A percentile compares a stretch with the other conserved stretches of the same genome.
These are phyloP conservation scores for Scolopax bukidnonensis DNA, from an alignment of 2,797 vertebrate genomes.

Conservation along the genomic window DNA sequence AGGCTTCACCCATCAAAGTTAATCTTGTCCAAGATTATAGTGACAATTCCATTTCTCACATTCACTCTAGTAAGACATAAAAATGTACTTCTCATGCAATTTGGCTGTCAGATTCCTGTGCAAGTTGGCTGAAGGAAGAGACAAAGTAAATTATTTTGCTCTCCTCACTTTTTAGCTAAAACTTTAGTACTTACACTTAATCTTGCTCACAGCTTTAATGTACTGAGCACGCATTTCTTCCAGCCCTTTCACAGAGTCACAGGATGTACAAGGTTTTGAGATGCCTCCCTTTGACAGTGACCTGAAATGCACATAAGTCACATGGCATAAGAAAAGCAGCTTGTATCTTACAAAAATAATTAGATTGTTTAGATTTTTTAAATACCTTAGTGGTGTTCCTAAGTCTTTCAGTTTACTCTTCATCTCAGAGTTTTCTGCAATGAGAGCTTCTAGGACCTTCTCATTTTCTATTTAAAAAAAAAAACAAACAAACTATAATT, in stretches of 20 bases:
- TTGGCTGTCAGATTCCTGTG: neutral
- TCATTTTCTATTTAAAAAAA: constrained; percentile 81
- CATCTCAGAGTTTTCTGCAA: constrained; percentile 78
- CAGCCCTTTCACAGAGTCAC: constrained; percentile 79
- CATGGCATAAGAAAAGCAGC: neutral
- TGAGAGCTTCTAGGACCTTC: constrained; percentile 68
- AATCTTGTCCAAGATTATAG: neutral
- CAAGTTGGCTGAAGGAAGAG: neutral
- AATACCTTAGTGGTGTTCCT: constrained; percentile 74
- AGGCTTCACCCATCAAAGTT: neutral
- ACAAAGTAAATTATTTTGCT: neutral
- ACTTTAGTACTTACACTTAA: constrained; percentile 84
- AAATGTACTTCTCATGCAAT: neutral
- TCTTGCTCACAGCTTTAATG: constrained; percentile 89
- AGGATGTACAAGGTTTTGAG: constrained; percentile 65
- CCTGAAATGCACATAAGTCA: constrained; percentile 66
- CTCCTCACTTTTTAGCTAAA: neutral
- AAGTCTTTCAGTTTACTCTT: constrained; percentile 80
- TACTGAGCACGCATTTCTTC: constrained; percentile 94
- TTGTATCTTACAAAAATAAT: neutral
- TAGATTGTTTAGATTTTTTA: neutral
- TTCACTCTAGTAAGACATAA: neutral
- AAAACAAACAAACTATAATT: neutral
- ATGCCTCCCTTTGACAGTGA: constrained; percentile 56
- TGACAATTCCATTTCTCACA: neutral